Base-by-base conservation (phyloP, 2,888 invertebrate genomes). In the Pseudoips prasinana region DNA sequence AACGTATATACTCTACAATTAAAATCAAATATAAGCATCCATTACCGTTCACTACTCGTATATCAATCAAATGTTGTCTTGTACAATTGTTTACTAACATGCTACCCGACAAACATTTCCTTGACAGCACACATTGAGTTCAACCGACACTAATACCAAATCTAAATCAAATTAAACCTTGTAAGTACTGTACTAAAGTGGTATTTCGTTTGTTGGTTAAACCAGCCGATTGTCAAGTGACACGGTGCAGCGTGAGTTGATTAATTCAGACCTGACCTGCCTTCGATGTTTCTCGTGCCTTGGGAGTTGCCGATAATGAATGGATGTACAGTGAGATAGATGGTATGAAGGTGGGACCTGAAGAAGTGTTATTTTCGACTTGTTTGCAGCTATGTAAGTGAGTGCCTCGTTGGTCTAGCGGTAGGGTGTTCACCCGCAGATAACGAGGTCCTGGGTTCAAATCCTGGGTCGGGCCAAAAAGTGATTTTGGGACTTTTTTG, bases 231-330 rank as follows among this genome's bases (percentile, higher is more conserved):
- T 56, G 67, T 71, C 70, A 73, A 52, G 56, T 58, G 58, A 62
- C 61, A 60, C 47, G 52, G 49, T 43, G 58, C 46, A 54, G 53
- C 61, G 59, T 62, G 60, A 64, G 58, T 62, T 65, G 64, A 73
- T 70, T 72, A 72, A 75, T 74, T 68, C 64, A 60, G 63, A 41
- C 56, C 59, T 65, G 65, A 67, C 63, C 64, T 64, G 56, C 55
- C 62, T 62, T 55, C 57, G 54, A 51, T 60, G 60, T 63, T 61
- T 64, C 62, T 55, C 57, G 56, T 53, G 57, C 50, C 60, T 62
- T 58, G 54, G 57, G 50, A 52, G 42, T 39, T 34, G 25, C 26
- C 32, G 25, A 29, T 46, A 49, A 49, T 51, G 46, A 51, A 54
- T 51, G 45, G 47, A 45, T 33, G 39, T 32, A 36, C 29, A 32